Percentiles rank a stretch among this genome's conserved stretches.
These are phyloP conservation scores for Sebastes cheni DNA, from an alignment of 2,797 vertebrate genomes.

Conservation along the genomic window DNA sequence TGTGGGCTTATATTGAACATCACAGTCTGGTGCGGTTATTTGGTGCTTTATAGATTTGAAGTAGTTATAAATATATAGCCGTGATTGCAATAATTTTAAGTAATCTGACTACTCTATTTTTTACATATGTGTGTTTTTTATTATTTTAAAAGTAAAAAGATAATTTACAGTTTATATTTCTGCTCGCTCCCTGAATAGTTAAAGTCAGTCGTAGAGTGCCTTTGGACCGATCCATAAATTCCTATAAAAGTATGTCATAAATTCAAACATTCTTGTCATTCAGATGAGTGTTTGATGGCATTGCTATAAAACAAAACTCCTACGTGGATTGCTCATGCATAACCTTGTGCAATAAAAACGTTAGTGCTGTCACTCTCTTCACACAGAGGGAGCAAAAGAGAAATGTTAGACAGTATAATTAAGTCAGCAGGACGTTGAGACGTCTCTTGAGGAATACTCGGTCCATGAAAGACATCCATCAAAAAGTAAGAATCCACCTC, in stretches of 20 bases:
- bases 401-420: constrained; percentile 33
- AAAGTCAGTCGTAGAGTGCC: background rate
- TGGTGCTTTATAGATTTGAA: background rate
- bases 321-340: background rate
- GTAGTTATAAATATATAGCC: background rate
- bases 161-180: background rate
- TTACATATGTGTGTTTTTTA: background rate
- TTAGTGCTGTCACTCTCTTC: background rate
- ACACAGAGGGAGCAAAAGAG: constrained; percentile 12
- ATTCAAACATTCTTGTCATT: background rate
- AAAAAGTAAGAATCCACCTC: constrained; percentile 14
- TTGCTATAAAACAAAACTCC: constrained; percentile 19
- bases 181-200: background rate
- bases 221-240: background rate
- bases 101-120: background rate
- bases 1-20: background rate
- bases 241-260: background rate
- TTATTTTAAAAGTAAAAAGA: background rate
- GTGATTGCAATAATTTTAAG: background rate
- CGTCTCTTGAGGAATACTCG: constrained; percentile 3
- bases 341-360: constrained; percentile 8
- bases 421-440: constrained; percentile 30
- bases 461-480: constrained; percentile 39
- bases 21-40: background rate
- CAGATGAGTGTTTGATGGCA: background rate